Evolutionary conservation across 2,888 invertebrate genomes (phyloP), one percentile per base, ranked within the genome.

Genomic region (Protodeltote pygarga): DNA sequence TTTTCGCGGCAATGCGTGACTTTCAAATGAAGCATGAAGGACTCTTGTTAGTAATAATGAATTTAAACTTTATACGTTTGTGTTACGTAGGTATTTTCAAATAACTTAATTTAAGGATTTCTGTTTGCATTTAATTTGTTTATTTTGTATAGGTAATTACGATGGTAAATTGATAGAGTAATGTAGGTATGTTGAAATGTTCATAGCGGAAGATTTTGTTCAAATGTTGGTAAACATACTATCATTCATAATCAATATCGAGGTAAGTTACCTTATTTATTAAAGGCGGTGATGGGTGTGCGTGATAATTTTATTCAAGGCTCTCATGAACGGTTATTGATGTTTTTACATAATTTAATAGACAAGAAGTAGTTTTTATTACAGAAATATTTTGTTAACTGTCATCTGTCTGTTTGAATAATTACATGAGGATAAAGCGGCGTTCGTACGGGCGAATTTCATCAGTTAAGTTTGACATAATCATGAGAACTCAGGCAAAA

Each of bases 281-380:
- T 67, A 67, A 71, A 71, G 71, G 58, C 69, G 42, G 40, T 63
- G 61, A 66, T 65, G 47, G 54, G 48, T 45, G 54, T 61, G n/a
- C n/a, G 63, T 70, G 62, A 71, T 74, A 73, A 75, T 71, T 66
- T 71, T 63, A 71, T 73, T 77, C 79, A 79, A 80, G 78, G 78
- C 44, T 64, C 40, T 60, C 38, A 41, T 67, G 60, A 49, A 60
- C 63, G 57, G 55, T 54, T 47, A 59, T 52, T 46, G 21, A 45
- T 44, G 38, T 14, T 19, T 35, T 31, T 44, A 24, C 35, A 55
- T 59, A 53, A 59, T n/a, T n/a, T n/a, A n/a, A n/a, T n/a, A n/a
- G n/a, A 53, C 42, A 59, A 58, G 37, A 52, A 50, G 33, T 38
- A 38, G 11, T 42, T 49, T 49, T 50, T 45, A 32, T 14, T 17